Base-by-base conservation (phyloP, 2,113 vertebrate species). In the Apistogramma diplotaenia region DNA sequence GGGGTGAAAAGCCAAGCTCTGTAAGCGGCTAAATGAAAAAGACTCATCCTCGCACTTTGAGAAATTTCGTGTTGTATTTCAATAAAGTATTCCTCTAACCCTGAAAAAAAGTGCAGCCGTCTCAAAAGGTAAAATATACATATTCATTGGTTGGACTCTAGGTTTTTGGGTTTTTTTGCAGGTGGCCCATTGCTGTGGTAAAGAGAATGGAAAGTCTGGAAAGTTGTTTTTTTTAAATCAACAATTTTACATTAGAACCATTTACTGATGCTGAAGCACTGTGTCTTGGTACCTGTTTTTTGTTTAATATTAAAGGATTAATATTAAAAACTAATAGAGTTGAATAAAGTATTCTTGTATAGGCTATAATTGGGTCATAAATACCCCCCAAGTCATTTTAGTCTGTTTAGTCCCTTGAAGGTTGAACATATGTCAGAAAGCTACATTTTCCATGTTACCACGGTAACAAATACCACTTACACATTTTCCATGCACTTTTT, bases 21-120 rank as follows among this genome's bases (percentile, higher is more conserved):
- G 40, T 49, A 27, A 31, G 40, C 23, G 49, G 40, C 40, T 70
- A 70, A 49, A 49, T 70, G 40, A 49, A 40, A 67, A 67, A 67
- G 62, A 67, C 29, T 29, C 29, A 29, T 65, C 12, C 37, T 65
- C 35, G 23, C 13, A 3, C 13, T 35, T 6, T 4, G n/a, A 65
- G 35, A 43, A 16, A 51, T 74, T 15, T 4, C 1, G 40, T 15
- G 73, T 4, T 70, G 18, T 13, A 21, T 35, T 49, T 23, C 27
- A 43, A 29, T 21, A 2, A 54, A 71, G 43, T 21, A 33, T 46
- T 29, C 37, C 18, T 59, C 11, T 53, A 19, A 9, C 59, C 21
- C 40, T 43, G 12, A 12, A 43, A 43, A 29, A 16, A 19, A 51
- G 15, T 23, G 31, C 18, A 23, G 71, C 82, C 53, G 13, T 37